phyloP scores from a whole-genome alignment of 2,113 vertebrate genomes.

The Andinoacara biseriatus region DNA sequence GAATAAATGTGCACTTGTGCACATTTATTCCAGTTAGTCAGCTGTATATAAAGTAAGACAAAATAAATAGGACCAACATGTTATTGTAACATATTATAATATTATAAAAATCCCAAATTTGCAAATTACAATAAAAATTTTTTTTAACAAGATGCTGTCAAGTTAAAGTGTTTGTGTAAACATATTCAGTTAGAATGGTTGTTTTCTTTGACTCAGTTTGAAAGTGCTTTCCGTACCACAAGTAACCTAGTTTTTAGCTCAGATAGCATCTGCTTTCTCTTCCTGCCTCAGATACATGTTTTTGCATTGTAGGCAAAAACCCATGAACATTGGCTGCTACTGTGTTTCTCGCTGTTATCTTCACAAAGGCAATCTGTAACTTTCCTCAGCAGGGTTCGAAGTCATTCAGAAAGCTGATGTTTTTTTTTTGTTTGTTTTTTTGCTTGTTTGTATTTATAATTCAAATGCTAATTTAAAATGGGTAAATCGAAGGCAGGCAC shows the following conservation, averaged over 20 bases:
- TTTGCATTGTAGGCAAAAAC: constrained; percentile 4
- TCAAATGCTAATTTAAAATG: neutral
- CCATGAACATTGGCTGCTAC: neutral
- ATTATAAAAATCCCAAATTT: neutral
- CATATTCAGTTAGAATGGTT: fast-evolving
- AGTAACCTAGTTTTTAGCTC: constrained; percentile 13
- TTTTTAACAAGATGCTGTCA: neutral
- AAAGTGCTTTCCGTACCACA: neutral
- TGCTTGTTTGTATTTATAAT: neutral
- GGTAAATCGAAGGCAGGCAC: neutral
- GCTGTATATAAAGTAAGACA: neutral
- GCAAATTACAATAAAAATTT: neutral
- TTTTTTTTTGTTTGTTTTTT: neutral
- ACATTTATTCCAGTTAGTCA: too few species aligned
- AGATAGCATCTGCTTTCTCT: constrained; percentile 38
- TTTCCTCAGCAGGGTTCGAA: neutral
- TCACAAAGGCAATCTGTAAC: neutral
- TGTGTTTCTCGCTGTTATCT: neutral
- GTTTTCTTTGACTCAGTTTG: neutral
- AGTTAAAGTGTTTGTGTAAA: neutral
- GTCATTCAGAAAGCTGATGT: neutral
- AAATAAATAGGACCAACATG: neutral
- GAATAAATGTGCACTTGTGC: neutral
- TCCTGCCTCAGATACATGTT: constrained; percentile 21
- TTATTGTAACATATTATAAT: too few species aligned